Evolutionary conservation across 92 coral and sea anemone species (phyloP), one percentile per base, ranked within the genome.

Genomic region (Micromussa lordhowensis): DNA sequence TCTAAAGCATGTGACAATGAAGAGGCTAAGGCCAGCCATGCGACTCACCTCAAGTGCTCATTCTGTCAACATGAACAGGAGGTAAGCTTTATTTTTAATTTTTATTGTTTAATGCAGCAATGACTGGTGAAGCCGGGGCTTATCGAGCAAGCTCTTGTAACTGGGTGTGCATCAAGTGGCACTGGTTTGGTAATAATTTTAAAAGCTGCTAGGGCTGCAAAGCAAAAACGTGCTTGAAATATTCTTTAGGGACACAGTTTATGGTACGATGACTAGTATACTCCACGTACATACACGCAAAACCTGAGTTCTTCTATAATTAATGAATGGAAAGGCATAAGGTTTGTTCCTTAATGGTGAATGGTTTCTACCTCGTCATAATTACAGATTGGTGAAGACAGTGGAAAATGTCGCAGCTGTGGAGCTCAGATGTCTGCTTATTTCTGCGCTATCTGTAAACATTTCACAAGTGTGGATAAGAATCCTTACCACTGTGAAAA

Each of bases 381-480:
- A 3, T 55, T 79, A 13, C 16, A 80, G 83, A 80, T 80, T 34
- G 83, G 83, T 13, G 83, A 80, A 57, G 83, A 57, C 71, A 80
- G 83, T 57, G 55, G 29, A 21, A 80, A 80, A 66, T 80, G 83
- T 6, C 54, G 71, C 8, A 80, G 44, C 19, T 80, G 83, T 59
- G 83, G 83, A 34, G 83, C 51, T 24, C 88, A 94, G 77, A 85
- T 96, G 38, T 83, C 99, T 0, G 94, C 93, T 4, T 96, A 94
- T 59, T 96, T 96, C 77, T 96, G 99, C 57, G 81, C 92, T 8
- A 89, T 86, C 21, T 96, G 99, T 71, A 93, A 94, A 71, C 99
- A 94, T 82, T 91, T 90, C 54, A 96, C 99, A 5, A 95, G 96
- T 5, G 84, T 77, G 2, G 95, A 94, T 24, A 91, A 94, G 75